Conservation (phyloP, 2,797 vertebrate genomes). For the Sebastes oblongus region DNA sequence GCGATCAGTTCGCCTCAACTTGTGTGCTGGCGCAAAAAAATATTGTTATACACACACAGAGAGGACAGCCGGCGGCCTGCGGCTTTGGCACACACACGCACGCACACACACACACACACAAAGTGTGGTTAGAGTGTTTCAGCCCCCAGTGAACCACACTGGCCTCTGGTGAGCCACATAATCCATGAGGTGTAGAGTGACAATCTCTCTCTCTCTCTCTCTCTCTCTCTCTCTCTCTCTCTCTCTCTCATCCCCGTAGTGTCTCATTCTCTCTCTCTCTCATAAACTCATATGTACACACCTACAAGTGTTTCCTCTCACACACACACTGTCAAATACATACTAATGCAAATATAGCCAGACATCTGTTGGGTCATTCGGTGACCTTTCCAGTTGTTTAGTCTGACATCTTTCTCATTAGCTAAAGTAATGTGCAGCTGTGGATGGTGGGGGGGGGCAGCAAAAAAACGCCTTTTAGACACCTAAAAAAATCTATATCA, state of each 20-base stretch:
- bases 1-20: not conserved
- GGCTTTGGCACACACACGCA: slow-evolving; percentile 47
- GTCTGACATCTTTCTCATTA: not conserved
- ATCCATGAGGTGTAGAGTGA: slow-evolving; percentile 79
- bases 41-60: slow-evolving; percentile 44
- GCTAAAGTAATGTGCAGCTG: not conserved
- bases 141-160: slow-evolving; percentile 80
- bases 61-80: slow-evolving; percentile 29
- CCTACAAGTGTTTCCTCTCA: not conserved
- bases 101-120: not conserved
- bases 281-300: not conserved
- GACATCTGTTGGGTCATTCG: not conserved
- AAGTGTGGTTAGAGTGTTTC: slow-evolving; percentile 78
- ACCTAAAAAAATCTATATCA: too few relatives aligned
- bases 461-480: too few relatives aligned
- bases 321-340: not conserved
- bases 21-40: slow-evolving; percentile 22
- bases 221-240: not conserved
- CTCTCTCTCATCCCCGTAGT: not conserved
- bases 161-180: slow-evolving; percentile 81
- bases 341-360: not conserved
- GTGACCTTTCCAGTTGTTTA: not conserved
- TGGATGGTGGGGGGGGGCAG: too few relatives aligned
- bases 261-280: not conserved
- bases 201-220: slow-evolving; percentile 27